phyloP scores from a whole-genome alignment of 2,113 vertebrate genomes.

The Hemibagrus wyckioides region DNA sequence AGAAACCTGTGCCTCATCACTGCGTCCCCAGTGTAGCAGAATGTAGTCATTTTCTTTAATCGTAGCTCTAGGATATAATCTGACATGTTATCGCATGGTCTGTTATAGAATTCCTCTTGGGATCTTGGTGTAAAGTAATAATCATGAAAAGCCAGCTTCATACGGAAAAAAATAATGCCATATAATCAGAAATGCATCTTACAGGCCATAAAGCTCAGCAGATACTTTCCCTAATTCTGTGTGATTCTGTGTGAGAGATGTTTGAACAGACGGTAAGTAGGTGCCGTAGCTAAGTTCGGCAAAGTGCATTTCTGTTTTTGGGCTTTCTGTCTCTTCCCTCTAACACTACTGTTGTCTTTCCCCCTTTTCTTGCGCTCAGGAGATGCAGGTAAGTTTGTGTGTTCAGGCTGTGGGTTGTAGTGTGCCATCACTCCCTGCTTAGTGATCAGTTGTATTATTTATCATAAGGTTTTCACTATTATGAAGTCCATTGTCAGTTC shows the following conservation, averaged over 20 bases:
- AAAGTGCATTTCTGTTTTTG: not conserved
- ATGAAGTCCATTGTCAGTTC: not conserved
- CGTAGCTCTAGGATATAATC: not conserved
- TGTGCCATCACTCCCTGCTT: conserved; percentile 65
- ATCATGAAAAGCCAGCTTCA: not conserved
- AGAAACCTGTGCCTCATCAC: no score
- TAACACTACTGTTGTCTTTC: conserved; percentile 86
- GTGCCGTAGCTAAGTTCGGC: not conserved
- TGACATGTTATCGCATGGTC: not conserved
- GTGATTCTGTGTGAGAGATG: not conserved
- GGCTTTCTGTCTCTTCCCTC: conserved; percentile 51
- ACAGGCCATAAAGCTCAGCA: not conserved
- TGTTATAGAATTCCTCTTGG: not conserved
- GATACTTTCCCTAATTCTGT: not conserved
- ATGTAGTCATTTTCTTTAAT: not conserved
- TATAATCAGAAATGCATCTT: not conserved
- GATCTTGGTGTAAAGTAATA: not conserved
- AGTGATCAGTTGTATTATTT: conserved; percentile 53
- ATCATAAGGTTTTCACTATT: not conserved
- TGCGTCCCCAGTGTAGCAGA: no score
- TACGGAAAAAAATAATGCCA: not conserved
- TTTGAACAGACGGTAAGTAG: not conserved
- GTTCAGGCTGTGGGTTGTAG: conserved; percentile 55
- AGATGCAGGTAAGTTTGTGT: conserved; percentile 94
- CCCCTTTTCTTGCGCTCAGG: conserved; percentile 94